These are phyloP conservation scores for Microtus ochrogaster DNA, from an alignment of 2,113 vertebrate genomes.

Conservation along the genomic window DNA sequence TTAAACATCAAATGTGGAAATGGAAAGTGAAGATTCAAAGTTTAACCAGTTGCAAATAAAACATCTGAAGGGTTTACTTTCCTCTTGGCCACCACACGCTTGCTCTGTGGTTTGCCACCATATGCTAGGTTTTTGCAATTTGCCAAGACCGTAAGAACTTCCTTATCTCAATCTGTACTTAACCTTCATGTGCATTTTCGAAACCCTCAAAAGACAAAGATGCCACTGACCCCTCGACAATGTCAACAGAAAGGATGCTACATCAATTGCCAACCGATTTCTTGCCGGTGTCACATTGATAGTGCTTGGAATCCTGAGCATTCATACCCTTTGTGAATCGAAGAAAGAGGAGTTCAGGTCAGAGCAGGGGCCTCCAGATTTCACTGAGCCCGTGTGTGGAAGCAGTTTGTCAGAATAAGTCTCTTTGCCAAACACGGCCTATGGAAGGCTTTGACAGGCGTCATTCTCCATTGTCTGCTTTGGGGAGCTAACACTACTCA, in stretches of 20 bases:
- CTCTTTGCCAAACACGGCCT: neutral
- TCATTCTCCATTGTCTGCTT: neutral
- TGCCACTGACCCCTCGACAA: neutral
- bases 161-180: constrained; percentile 37
- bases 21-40: constrained; percentile 39
- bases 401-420: neutral
- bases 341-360: neutral
- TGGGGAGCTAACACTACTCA: neutral
- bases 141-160: neutral
- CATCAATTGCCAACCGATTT: neutral
- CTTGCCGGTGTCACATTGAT: neutral
- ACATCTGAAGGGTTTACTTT: constrained; percentile 45
- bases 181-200: neutral
- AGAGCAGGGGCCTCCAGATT: neutral
- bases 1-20: constrained; percentile 55
- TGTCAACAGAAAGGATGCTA: neutral
- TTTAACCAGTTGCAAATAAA: constrained; percentile 49
- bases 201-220: constrained; percentile 43
- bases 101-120: neutral
- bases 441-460: neutral
- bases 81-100: neutral
- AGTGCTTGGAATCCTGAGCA: neutral
- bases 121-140: neutral
- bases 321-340: neutral
- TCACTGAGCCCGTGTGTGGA: neutral